Percentiles rank a stretch among this genome's conserved stretches.
These are phyloP conservation scores for Pseudolaguvia tuberculata DNA, from an alignment of 2,113 vertebrate species.

Conservation along the genomic window DNA sequence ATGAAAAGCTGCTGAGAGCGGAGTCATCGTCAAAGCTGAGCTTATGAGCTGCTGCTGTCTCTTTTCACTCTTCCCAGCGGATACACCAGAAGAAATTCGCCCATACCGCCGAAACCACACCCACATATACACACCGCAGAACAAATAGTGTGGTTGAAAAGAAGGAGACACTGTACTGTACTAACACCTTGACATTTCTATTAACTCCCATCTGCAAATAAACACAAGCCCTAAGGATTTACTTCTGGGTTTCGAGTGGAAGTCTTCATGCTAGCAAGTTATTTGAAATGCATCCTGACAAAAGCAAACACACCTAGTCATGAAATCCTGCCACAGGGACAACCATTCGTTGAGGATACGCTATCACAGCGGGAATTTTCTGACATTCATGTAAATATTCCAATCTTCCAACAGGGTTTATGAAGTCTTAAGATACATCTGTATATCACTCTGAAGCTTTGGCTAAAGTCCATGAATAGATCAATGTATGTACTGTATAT, in stretches of 20 bases:
- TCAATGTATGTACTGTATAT: too few species aligned
- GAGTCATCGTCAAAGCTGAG: slow-evolving; percentile 6
- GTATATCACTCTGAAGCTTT: too few species aligned
- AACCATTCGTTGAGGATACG: not conserved
- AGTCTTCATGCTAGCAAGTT: slow-evolving; percentile 13
- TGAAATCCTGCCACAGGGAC: not conserved
- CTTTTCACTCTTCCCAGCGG: not conserved
- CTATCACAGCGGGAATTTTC: not conserved
- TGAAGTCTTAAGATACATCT: too few species aligned
- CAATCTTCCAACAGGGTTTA: too few species aligned
- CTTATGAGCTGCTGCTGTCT: slow-evolving; percentile 23
- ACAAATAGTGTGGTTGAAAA: too few species aligned
- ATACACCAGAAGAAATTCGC: not conserved
- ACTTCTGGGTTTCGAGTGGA: not conserved
- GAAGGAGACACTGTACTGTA: too few species aligned
- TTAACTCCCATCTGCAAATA: slow-evolving; percentile 2
- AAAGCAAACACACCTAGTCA: not conserved
- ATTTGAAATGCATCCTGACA: slow-evolving; percentile 2
- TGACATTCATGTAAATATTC: slow-evolving; percentile 2
- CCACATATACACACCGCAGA: not conserved
- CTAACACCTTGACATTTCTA: not conserved
- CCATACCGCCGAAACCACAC: not conserved
- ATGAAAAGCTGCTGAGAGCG: slow-evolving; percentile 23
- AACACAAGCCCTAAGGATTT: not conserved
- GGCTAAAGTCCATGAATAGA: too few species aligned